phyloP scores from a whole-genome alignment of 2,888 invertebrate genomes.

The Orchestes rusci region DNA sequence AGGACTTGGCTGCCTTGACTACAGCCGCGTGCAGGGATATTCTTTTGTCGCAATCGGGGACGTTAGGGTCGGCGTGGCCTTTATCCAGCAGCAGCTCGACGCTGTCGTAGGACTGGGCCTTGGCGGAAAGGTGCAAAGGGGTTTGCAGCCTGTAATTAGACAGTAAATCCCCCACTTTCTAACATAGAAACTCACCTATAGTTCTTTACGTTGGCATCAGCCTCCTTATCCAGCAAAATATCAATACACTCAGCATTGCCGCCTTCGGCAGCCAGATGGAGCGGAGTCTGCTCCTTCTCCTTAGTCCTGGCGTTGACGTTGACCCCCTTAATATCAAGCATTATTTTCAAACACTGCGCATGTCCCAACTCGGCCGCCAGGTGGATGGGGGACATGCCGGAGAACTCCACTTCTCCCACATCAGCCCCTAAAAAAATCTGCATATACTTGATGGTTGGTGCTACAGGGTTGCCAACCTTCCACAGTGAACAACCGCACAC shows the following conservation, averaged over 20 bases:
- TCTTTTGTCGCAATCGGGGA: conserved; percentile 72
- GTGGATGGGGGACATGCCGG: conserved; percentile 74
- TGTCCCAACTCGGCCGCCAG: conserved; percentile 75
- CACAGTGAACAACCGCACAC: conserved; percentile 66
- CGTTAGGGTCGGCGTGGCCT: conserved; percentile 70
- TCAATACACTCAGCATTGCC: conserved; percentile 78
- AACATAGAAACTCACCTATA: too few species aligned
- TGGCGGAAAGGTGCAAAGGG: conserved; percentile 76
- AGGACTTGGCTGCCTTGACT: conserved; percentile 73
- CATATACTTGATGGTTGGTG: neutral
- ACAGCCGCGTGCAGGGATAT: conserved; percentile 79
- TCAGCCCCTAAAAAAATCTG: conserved; percentile 48
- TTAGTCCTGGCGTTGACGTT: conserved; percentile 65
- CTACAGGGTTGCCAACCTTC: too few species aligned
- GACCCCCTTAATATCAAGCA: conserved; percentile 65
- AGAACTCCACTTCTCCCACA: conserved; percentile 66
- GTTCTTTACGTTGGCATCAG: conserved; percentile 53
- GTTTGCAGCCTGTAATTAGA: conserved; percentile 65
- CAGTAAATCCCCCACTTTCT: too few species aligned
- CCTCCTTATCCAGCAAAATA: conserved; percentile 63
- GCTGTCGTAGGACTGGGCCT: conserved; percentile 72
- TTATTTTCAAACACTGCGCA: conserved; percentile 64
- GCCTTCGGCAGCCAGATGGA: conserved; percentile 84
- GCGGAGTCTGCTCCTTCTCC: conserved; percentile 68
- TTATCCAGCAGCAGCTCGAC: conserved; percentile 69